phyloP scores from a whole-genome alignment of 2,797 vertebrate species.

The Eulemur coronatus region DNA sequence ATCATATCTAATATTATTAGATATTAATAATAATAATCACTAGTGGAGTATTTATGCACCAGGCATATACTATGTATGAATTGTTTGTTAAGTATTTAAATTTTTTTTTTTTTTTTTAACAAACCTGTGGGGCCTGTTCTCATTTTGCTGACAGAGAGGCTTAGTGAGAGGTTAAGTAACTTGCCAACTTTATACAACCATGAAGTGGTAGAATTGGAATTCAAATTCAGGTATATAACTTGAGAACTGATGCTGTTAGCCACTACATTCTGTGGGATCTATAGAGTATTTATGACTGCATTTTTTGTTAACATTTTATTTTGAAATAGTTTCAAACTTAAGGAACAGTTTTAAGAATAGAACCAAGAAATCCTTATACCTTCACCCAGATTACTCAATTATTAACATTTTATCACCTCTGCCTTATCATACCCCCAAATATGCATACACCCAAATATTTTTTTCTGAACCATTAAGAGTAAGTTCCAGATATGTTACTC shows the following conservation, averaged over 20 bases:
- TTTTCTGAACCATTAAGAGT: background rate
- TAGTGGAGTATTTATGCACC: background rate
- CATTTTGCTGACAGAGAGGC: background rate
- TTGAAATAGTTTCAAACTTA: constrained; percentile 31
- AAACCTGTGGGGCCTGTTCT: background rate
- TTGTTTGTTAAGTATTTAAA: background rate
- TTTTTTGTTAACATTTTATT: constrained; percentile 27
- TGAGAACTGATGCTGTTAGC: background rate
- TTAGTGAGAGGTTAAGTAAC: background rate
- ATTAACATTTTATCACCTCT: constrained; percentile 31
- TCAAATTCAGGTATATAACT: background rate
- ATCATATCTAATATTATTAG: background rate
- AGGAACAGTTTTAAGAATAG: background rate
- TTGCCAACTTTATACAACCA: background rate
- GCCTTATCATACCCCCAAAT: background rate
- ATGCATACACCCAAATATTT: background rate
- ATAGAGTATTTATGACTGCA: background rate
- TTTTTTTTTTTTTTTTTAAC: background rate
- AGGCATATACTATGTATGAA: background rate
- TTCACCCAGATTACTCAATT: background rate
- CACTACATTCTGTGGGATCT: background rate
- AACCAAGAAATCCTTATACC: background rate
- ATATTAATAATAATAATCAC: background rate
- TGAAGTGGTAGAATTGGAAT: background rate
- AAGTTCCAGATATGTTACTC: background rate